phyloP scores from a whole-genome alignment of 92 coral and sea anemone genomes.

The Anthopleura xanthogrammica region DNA sequence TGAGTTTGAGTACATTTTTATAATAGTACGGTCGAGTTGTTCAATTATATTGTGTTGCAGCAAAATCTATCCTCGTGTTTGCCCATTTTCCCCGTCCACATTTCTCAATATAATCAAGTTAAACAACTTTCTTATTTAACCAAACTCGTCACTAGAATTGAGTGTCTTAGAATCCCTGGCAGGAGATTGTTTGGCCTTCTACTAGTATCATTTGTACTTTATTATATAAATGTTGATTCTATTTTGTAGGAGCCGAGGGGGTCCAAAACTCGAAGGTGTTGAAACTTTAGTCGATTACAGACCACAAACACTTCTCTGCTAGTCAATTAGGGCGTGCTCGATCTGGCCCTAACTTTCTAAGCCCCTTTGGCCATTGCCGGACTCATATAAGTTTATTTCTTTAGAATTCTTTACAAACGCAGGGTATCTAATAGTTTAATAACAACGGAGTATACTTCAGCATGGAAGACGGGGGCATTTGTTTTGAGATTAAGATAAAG shows the following conservation, averaged over 20 bases:
- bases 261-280: conserved; percentile 30
- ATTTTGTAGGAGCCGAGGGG: conserved; percentile 27
- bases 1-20: no score
- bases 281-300: conserved; percentile 20
- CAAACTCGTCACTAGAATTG: neutral
- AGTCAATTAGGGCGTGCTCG: conserved; percentile 10
- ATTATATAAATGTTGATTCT: conserved; percentile 20
- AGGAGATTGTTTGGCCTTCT: neutral
- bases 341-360: neutral
- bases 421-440: neutral
- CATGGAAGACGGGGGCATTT: conserved; percentile 22
- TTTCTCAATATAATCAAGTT: no score
- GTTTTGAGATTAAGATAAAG: conserved; percentile 40
- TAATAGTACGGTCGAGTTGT: no score
- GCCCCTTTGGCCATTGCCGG: neutral
- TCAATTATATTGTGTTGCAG: neutral
- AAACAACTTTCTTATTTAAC: neutral
- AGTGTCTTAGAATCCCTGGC: neutral
- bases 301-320: conserved; percentile 24
- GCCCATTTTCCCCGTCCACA: no score
- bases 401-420: neutral
- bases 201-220: conserved; percentile 15
- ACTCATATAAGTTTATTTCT: neutral
- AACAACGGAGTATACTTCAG: conserved; percentile 10
- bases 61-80: neutral